phyloP scores from a whole-genome alignment of 2,113 vertebrate species.

The Hyperopisus bebe region DNA sequence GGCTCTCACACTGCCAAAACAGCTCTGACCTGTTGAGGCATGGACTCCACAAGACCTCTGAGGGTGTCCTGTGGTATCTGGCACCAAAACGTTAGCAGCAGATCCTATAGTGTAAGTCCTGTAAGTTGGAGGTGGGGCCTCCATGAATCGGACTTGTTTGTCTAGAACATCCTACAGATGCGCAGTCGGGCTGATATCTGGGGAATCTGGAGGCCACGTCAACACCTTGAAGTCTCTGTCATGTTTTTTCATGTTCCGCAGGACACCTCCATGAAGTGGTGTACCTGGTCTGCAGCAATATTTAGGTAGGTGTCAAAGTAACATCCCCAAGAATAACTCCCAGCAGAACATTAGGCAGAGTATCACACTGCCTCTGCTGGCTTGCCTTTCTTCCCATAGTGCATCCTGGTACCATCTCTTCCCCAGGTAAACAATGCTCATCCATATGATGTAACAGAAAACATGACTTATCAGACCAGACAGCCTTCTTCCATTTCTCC shows the following conservation, averaged over 20 bases:
- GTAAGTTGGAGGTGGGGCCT: not conserved
- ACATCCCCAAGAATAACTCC: not conserved
- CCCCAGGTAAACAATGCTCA: not conserved
- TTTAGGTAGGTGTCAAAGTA: not conserved
- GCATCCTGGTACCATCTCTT: not conserved
- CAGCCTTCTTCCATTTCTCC: not conserved
- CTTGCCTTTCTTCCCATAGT: not conserved
- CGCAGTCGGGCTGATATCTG: not conserved
- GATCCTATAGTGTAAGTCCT: not conserved
- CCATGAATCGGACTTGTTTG: not conserved
- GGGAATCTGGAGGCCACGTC: not conserved
- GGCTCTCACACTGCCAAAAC: not conserved
- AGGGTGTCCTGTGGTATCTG: not conserved
- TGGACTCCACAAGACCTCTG: not conserved
- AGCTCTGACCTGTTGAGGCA: not conserved
- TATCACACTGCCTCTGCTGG: not conserved
- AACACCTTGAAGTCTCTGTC: not conserved
- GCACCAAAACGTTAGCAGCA: not conserved
- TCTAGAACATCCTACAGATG: not conserved
- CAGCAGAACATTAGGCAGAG: not conserved
- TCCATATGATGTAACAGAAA: not conserved
- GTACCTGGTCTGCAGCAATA: not conserved
- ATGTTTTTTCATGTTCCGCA: not conserved
- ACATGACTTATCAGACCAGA: not conserved
- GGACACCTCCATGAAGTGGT: not conserved